Conservation (phyloP, 2,113 vertebrate genomes). For the Mobula birostris region DNA sequence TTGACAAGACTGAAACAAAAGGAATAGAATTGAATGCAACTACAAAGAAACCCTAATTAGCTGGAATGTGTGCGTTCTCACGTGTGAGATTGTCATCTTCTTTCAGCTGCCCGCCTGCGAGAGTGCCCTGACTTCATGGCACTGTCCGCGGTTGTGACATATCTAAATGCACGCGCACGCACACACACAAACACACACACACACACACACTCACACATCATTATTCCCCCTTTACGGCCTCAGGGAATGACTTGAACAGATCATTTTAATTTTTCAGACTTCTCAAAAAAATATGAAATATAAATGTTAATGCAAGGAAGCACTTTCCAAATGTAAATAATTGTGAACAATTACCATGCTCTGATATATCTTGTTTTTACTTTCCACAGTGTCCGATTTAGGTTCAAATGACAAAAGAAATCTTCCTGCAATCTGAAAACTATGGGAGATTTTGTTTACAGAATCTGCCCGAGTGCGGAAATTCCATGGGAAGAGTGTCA, state of each 20-base stretch:
- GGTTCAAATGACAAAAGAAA: not conserved
- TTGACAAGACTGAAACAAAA: too few species aligned
- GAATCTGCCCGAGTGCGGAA: not conserved
- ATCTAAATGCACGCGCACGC: too few species aligned
- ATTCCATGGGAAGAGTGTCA: not conserved
- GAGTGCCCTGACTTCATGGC: too few species aligned
- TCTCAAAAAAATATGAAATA: not conserved
- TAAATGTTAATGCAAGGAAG: not conserved
- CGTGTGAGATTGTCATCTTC: too few species aligned
- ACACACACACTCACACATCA: not conserved
- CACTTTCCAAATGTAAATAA: not conserved
- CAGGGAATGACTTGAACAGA: not conserved
- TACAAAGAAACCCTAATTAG: too few species aligned
- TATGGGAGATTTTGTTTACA: not conserved
- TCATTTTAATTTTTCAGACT: not conserved
- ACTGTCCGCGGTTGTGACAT: too few species aligned
- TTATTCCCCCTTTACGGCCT: not conserved
- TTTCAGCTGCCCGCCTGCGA: too few species aligned
- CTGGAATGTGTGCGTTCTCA: too few species aligned
- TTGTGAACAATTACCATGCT: conserved; percentile 8
- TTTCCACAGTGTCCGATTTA: not conserved
- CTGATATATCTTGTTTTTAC: not conserved
- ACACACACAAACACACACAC: too few species aligned
- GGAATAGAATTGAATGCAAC: too few species aligned
- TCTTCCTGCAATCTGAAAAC: not conserved